These are phyloP conservation scores for Malthinus flaveolus DNA, from an alignment of 2,888 invertebrate genomes.

Conservation along the genomic window DNA sequence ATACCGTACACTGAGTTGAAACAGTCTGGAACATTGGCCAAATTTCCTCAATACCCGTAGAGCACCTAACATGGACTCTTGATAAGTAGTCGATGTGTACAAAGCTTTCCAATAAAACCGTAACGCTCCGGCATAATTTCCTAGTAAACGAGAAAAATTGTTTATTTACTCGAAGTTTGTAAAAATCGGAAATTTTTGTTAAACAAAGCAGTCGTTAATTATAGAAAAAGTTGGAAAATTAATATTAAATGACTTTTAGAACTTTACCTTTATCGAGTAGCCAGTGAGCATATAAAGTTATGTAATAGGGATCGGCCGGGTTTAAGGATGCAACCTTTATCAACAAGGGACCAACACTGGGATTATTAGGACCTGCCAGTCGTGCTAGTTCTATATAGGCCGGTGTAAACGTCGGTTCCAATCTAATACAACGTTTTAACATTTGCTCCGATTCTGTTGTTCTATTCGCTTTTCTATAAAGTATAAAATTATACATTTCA, in stretches of 20 bases:
- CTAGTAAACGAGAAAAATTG: conserved; percentile 47
- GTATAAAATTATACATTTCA: conserved; percentile 1
- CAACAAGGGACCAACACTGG: conserved; percentile 61
- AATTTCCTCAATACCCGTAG: conserved; percentile 63
- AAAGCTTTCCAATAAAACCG: conserved; percentile 62
- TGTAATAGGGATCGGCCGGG: conserved; percentile 69
- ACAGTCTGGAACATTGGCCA: conserved; percentile 67
- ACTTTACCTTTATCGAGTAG: conserved; percentile 64
- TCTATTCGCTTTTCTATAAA: conserved; percentile 67
- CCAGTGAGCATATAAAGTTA: conserved; percentile 74
- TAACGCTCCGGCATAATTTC: conserved; percentile 58
- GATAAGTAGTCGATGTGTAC: conserved; percentile 59
- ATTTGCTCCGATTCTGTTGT: conserved; percentile 66
- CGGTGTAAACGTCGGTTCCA: conserved; percentile 70
- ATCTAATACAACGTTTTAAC: conserved; percentile 67
- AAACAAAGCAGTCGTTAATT: background rate
- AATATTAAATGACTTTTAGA: background rate
- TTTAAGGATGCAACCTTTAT: conserved; percentile 68
- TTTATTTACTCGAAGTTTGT: no score
- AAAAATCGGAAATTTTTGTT: no score
- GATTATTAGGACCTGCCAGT: conserved; percentile 59
- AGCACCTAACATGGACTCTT: conserved; percentile 62
- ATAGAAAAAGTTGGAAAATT: background rate
- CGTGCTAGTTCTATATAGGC: conserved; percentile 70
- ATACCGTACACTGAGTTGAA: conserved; percentile 53